Evolutionary conservation across 2,113 vertebrate species (phyloP), one percentile per base, ranked within the genome.

Genomic region (Hiodon alosoides): DNA sequence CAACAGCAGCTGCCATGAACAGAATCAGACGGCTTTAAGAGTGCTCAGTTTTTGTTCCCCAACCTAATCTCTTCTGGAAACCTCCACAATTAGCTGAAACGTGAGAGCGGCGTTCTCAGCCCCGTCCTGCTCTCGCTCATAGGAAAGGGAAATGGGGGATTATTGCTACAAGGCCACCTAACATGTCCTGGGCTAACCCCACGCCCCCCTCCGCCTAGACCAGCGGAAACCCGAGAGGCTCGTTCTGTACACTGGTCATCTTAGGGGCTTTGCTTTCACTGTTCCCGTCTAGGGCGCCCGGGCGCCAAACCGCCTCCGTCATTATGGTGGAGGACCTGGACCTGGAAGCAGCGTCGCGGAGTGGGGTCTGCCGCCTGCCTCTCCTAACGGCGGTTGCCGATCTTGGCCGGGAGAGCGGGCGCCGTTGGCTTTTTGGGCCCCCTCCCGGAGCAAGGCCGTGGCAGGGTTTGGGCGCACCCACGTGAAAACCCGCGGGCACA

Each of bases 51-150:
- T 68, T 69, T 51, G 65, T 17, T 52, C 55, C 67, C 47, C 74
- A 51, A 79, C 72, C 69, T n/a, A 67, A 70, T 61, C 51, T 62
- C 17, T 76, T 74, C 62, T 76, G 66, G 71, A 82, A 81, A 72
- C 46, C 71, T 50, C 57, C 8, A 11, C 54, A 77, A 77, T 80
- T 78, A 78, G 75, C 75, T 54, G 69, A 78, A 77, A 78, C 47
- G 54, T 68, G 73, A 80, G 48, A 59, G 64, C 4, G 52, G 14
- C 55, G 50, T 50, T 46, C 75, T 74, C 31, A n/a, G 53, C 8
- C 16, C 69, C 53, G 58, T 13, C 6, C 54, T 13, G 57, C n/a
- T 46, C 13, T 53, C 52, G 14, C 59, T 67, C 17, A 65, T 14
- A 66, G 16, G 31, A 54, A 46, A 55, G 13, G 50, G 8, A 60